Percentiles rank a stretch among this genome's conserved stretches.
Conservation (phyloP, 2,113 vertebrate genomes). For the Erpornis zantholeuca region DNA sequence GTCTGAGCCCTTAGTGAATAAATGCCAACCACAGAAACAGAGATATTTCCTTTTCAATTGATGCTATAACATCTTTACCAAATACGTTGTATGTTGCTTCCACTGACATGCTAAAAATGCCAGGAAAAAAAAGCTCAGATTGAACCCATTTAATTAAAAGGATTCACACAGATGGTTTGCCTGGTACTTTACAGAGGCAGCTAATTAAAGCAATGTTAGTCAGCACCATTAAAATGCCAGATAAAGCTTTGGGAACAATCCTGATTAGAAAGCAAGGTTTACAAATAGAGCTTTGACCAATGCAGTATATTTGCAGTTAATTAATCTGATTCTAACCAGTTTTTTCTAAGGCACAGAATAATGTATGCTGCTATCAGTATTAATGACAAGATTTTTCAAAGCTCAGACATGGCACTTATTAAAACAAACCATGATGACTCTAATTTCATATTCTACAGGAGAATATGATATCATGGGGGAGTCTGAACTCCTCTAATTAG, state of each 20-base stretch:
- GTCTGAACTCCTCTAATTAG: slow-evolving; percentile 20
- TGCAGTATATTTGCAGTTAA: slow-evolving; percentile 8
- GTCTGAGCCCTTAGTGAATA: neutral
- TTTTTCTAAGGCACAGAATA: neutral
- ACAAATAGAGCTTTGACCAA: slow-evolving; percentile 20
- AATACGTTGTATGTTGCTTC: neutral
- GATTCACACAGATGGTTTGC: slow-evolving; percentile 51
- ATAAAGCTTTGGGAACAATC: slow-evolving; percentile 3
- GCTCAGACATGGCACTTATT: neutral
- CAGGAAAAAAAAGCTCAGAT: neutral
- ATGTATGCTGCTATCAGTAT: neutral
- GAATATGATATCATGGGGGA: neutral
- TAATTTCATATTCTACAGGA: slow-evolving; percentile 3
- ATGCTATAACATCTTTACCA: neutral
- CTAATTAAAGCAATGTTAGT: slow-evolving; percentile 46
- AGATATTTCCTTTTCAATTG: neutral
- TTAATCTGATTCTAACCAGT: neutral
- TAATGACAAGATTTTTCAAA: neutral
- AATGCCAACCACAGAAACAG: neutral
- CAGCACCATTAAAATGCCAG: slow-evolving; percentile 39
- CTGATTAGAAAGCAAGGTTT: slow-evolving; percentile 2
- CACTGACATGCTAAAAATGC: neutral
- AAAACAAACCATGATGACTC: neutral
- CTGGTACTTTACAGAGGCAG: neutral
- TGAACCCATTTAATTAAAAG: slow-evolving; percentile 36